Evolutionary conservation across 1,140 invertebrate genomes (phyloP).

Genomic region (Zaprionus taronus): DNA sequence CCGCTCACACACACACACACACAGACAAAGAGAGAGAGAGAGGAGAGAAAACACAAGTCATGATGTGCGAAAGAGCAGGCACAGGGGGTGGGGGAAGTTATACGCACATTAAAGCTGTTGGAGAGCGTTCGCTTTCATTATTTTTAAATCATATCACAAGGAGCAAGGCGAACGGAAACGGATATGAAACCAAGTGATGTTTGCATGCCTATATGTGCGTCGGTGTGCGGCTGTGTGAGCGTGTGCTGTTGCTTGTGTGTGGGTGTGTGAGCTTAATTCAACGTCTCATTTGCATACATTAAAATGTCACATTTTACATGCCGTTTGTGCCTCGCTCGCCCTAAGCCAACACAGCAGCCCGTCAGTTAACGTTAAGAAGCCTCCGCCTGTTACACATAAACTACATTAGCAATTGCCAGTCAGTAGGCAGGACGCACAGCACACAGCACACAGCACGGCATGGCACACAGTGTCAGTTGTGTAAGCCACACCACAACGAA

Average conservation of each 20-base stretch:
- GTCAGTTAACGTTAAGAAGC: constrained; percentile 77
- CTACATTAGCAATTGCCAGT: constrained; percentile 78
- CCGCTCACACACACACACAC: constrained; percentile 55
- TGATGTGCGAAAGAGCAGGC: constrained; percentile 1
- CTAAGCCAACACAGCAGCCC: constrained; percentile 67
- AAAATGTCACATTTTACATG: constrained; percentile 83
- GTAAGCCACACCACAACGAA: constrained; percentile 30
- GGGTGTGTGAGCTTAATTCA: constrained; percentile 68
- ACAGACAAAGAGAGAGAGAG: constrained; percentile 25
- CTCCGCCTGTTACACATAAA: constrained; percentile 70
- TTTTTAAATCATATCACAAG: constrained; percentile 82
- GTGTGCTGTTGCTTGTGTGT: background rate
- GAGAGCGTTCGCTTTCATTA: constrained; percentile 72
- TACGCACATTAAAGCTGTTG: constrained; percentile 46
- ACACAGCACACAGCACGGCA: background rate
- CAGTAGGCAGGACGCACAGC: constrained; percentile 9
- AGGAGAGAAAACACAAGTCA: constrained; percentile 37
- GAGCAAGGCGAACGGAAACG: constrained; percentile 58
- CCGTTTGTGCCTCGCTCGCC: constrained; percentile 78
- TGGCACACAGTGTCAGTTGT: constrained; percentile 17
- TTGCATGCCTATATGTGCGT: constrained; percentile 38
- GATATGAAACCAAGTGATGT: constrained; percentile 73
- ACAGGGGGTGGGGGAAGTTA: background rate
- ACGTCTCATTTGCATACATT: constrained; percentile 83
- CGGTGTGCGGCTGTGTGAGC: constrained; percentile 11